Conservation (phyloP, 2,113 vertebrate species). For the Anthoscopus minutus region DNA sequence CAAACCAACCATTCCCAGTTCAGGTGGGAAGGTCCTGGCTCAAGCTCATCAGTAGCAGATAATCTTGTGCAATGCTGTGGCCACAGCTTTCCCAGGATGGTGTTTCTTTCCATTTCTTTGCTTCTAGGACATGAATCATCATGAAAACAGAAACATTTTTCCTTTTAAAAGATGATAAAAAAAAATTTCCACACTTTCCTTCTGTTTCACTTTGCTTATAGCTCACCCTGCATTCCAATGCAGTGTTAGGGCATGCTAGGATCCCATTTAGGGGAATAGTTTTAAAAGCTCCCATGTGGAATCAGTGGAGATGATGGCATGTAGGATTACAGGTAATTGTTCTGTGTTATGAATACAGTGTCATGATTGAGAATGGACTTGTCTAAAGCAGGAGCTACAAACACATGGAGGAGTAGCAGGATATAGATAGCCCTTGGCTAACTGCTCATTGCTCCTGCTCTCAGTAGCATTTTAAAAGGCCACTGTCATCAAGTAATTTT, state of each 20-base stretch:
- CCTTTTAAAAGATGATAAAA: not conserved
- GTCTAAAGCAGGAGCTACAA: not conserved
- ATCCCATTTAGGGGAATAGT: not conserved
- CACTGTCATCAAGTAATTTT: slow-evolving; percentile 53
- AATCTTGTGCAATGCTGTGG: not conserved
- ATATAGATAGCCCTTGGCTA: slow-evolving; percentile 15
- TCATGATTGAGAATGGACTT: not conserved
- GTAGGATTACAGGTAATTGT: slow-evolving; percentile 1
- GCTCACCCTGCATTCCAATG: not conserved
- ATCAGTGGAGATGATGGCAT: not conserved
- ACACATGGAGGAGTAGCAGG: not conserved
- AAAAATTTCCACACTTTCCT: not conserved
- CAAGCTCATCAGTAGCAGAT: not conserved
- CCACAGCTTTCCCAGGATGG: not conserved
- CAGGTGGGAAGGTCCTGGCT: not conserved
- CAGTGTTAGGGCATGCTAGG: not conserved
- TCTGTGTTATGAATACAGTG: not conserved
- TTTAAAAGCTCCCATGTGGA: not conserved
- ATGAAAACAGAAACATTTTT: not conserved
- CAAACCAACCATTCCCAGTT: not conserved
- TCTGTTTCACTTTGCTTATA: not conserved
- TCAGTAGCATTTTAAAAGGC: slow-evolving; percentile 5
- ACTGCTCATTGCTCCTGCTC: not conserved
- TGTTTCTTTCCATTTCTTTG: not conserved
- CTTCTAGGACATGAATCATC: not conserved